Evolutionary conservation across 2,888 invertebrate species (phyloP).

Genomic region (Pherbina coryleti): DNA sequence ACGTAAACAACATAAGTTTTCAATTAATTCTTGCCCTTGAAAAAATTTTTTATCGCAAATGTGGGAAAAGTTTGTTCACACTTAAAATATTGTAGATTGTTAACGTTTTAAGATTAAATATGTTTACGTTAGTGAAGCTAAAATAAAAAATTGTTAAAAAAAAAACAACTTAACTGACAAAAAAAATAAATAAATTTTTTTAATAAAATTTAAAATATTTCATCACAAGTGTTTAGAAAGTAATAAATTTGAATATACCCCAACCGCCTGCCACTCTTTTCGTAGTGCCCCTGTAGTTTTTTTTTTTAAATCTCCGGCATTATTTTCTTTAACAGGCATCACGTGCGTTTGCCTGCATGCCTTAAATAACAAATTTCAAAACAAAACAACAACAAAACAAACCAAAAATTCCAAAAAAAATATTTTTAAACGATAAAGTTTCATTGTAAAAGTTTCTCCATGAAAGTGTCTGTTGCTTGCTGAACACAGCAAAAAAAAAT

Average conservation of each 20-base stretch:
- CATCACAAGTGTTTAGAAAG: no score
- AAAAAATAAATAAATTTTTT: not conserved
- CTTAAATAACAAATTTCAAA: not conserved
- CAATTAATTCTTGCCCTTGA: not conserved
- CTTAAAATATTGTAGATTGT: no score
- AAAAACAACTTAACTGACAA: not conserved
- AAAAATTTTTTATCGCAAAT: not conserved
- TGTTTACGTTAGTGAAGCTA: no score
- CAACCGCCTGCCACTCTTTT: no score
- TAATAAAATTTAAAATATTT: no score
- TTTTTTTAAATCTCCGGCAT: not conserved
- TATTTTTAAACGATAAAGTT: not conserved
- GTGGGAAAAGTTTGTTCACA: no score
- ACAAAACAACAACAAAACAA: not conserved
- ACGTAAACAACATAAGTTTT: not conserved
- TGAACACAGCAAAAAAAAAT: not conserved
- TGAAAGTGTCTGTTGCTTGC: not conserved
- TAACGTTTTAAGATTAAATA: no score
- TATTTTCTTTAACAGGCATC: slow-evolving; percentile 31
- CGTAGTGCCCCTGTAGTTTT: no score
- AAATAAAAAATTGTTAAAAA: not conserved
- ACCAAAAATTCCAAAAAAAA: not conserved
- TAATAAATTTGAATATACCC: no score
- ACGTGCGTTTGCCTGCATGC: slow-evolving; percentile 8
- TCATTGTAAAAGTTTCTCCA: slow-evolving; percentile 22